Base-by-base conservation (phyloP, 2,888 invertebrate species). In the Agonum fuliginosum region DNA sequence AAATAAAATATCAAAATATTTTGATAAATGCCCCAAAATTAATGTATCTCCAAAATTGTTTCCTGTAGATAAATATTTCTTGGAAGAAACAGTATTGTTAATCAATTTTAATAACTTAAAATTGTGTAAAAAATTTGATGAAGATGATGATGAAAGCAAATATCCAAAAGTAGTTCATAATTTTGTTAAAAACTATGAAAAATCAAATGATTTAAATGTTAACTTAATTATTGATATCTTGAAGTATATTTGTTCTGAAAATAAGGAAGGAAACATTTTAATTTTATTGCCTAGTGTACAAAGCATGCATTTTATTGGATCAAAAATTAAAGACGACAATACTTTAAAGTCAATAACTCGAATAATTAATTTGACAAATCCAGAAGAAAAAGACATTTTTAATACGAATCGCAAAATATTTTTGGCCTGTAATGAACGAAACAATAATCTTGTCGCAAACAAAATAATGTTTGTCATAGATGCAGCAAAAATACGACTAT, bases 391-490 rank as follows among this genome's bases (percentile, higher is more conserved):
- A 43, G 14, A 43, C 5, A 43, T 3, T 12, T 27, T 27, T 14
- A 58, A 24, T 58, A 24, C 22, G 4, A 62, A 62, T 30, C 27
- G 58, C 5, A 30, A 62, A 62, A 62, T 62, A 14, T 62, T 17
- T 30, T 8, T 62, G 0, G 10, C 30, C 0, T 1, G 6, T 8
- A 62, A 62, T 62, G 58, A 30, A 30, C n/a, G n/a, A n/a, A n/a
- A n/a, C n/a, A n/a, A n/a, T n/a, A 62, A 30, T 8, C 30, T 17
- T 17, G 10, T 62, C 8, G 12, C n/a, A 14, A 62, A 10, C 83
- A 96, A 97, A 86, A 91, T 97, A 6, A 94, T 96, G 0, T 95
- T 92, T 86, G 96, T 97, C 0, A 89, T 97, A 48, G 94, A 97
- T 84, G 89, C 91, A 80, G 97, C 94, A 0, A 93, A 91, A 84